Evolutionary conservation across 2,797 vertebrate genomes (phyloP), one percentile per base, ranked within the genome.

Genomic region (Gambelia wislizenii): DNA sequence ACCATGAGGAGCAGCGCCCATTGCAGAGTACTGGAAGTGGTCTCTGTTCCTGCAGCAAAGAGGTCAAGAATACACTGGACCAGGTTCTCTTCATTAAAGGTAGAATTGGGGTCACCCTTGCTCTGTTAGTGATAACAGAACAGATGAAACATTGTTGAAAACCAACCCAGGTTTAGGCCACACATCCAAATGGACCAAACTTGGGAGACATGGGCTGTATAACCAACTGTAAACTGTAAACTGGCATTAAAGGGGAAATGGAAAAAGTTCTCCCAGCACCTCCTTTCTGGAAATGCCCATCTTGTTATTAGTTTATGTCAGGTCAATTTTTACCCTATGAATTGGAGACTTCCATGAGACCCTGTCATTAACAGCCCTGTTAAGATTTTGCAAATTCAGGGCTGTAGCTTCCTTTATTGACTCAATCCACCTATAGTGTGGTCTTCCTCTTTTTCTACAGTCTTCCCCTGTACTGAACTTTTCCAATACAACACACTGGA

Each of bases 1-100:
- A 87, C 3, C 88, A 22, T 18, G 4, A 79, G 72, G n/a, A 92
- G 52, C 25, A 93, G 27, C 16, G 64, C 87, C 91, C 92, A 92
- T 14, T 36, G 18, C 8, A 33, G 85, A 61, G 84, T 3, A 9
- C 70, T 18, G 22, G 75, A 70, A 39, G 86, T 82, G 1, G 42
- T 85, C 25, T 91, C 92, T 69, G 80, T 92, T 13, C 91, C 80
- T 0, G 0, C 87, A n/a, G 4, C 2, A 54, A 90, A 87, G 36
- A 93, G 22, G 20, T 74, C 83, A 10, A 42, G 64, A 75, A 81
- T 69, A 0, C 0, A 59, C 14, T 88, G 42, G 14, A 4, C 16
- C 47, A 54, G 25, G 30, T 76, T 76, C 10, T 76, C 75, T 27
- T 76, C 75, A 30, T 27, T 76, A 47, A 76, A 76, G 10, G 75